These are phyloP conservation scores for Acrocyrtus sp. DNA, from an alignment of 2,888 invertebrate species.

Conservation along the genomic window DNA sequence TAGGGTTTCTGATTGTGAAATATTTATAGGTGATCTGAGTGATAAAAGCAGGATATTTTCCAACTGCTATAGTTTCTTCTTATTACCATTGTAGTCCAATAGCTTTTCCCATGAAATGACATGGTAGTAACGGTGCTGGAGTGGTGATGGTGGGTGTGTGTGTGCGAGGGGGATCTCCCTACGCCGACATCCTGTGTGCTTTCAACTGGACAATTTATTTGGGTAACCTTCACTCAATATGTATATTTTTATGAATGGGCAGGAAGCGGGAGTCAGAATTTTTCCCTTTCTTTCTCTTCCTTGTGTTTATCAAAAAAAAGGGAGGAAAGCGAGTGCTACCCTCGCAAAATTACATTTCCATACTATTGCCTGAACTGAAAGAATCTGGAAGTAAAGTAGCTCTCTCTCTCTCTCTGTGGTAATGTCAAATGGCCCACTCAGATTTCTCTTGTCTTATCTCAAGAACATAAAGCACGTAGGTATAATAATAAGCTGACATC, in stretches of 20 bases:
- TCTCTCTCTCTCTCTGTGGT: no score
- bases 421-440: neutral
- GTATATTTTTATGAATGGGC: neutral
- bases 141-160: neutral
- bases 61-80: constrained; percentile 24
- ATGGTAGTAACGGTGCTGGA: no score
- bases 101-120: neutral
- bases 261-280: no score
- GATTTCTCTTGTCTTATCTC: neutral
- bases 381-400: neutral
- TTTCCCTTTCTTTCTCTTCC: no score
- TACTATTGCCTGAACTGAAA: neutral
- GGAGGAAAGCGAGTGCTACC: neutral
- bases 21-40: constrained; percentile 63
- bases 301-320: neutral
- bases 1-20: constrained; percentile 63
- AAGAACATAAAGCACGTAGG: neutral
- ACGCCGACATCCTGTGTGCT: neutral
- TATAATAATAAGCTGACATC: neutral
- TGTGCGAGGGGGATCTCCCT: neutral
- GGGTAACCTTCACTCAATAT: neutral
- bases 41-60: constrained; percentile 61
- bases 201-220: constrained; percentile 22
- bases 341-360: neutral
- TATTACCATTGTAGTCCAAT: neutral